Conservation (phyloP, 1,140 invertebrate genomes). For the Polypedilum pembai region DNA sequence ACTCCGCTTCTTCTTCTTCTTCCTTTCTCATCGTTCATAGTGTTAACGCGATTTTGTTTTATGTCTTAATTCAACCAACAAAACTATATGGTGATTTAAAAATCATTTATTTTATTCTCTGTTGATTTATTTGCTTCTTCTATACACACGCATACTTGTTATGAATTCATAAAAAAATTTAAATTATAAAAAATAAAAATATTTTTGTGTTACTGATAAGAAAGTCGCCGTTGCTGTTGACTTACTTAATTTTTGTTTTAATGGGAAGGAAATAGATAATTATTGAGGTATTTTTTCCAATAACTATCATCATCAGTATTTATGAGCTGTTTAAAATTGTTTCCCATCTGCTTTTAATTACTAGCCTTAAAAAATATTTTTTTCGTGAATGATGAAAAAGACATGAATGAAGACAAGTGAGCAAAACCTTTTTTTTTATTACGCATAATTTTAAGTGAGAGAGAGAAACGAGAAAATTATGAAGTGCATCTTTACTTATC, state of each 20-base stretch:
- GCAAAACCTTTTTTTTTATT: neutral
- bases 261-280: neutral
- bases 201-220: too few relatives aligned
- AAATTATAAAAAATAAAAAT: too few relatives aligned
- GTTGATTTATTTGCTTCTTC: neutral
- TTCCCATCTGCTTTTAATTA: constrained; percentile 18
- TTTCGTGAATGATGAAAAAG: neutral
- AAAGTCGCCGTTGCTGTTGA: too few relatives aligned
- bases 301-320: neutral
- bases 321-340: constrained; percentile 7
- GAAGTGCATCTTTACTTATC: neutral
- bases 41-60: constrained; percentile 18
- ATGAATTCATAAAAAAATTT: too few relatives aligned
- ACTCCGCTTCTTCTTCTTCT: neutral
- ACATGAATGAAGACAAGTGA: neutral
- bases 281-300: neutral
- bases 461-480: neutral
- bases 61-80: constrained; percentile 5
- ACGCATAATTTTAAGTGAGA: too few relatives aligned
- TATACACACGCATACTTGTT: too few relatives aligned
- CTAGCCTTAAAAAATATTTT: neutral
- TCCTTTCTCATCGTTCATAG: constrained; percentile 5
- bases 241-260: too few relatives aligned
- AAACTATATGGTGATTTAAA: constrained; percentile 16
- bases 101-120: constrained; percentile 2